These are phyloP conservation scores for Coptodon bakossiorum DNA, from an alignment of 2,113 vertebrate genomes.

Conservation along the genomic window DNA sequence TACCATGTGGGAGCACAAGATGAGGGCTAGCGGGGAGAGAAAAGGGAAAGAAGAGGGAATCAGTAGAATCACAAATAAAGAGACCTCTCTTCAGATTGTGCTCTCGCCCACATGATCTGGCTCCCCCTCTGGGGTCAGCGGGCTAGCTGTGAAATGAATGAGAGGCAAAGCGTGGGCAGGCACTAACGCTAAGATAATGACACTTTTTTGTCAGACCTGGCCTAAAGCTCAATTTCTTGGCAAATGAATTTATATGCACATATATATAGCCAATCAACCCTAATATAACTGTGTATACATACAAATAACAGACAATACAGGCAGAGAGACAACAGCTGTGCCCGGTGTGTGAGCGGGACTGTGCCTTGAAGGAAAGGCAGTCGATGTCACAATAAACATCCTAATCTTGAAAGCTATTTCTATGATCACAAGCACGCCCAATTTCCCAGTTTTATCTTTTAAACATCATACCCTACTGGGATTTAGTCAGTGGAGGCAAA, in stretches of 20 bases:
- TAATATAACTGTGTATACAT: not conserved
- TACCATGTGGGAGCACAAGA: not conserved
- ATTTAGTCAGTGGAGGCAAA: not conserved
- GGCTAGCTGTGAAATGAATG: slow-evolving; percentile 62
- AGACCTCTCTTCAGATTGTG: slow-evolving; percentile 10
- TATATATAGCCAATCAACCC: not conserved
- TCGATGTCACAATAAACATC: not conserved
- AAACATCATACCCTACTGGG: not conserved
- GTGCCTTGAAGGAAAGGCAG: not conserved
- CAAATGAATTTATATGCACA: slow-evolving; percentile 18
- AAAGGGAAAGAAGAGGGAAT: not conserved
- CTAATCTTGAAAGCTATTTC: not conserved
- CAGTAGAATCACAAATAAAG: not conserved
- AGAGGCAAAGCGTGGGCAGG: slow-evolving; percentile 53
- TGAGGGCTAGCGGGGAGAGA: not conserved
- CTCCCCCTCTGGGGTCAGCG: slow-evolving; percentile 36
- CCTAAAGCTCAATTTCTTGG: slow-evolving; percentile 49
- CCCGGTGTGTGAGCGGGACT: not conserved
- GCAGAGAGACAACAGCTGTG: not conserved
- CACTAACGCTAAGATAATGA: slow-evolving; percentile 62
- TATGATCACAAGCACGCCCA: not conserved
- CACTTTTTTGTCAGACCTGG: slow-evolving; percentile 53
- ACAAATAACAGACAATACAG: not conserved
- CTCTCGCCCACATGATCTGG: slow-evolving; percentile 38
- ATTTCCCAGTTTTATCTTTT: not conserved